Percentiles rank a stretch among this genome's conserved stretches.
Conservation (phyloP, 2,113 vertebrate genomes). For the Albula glossodonta region DNA sequence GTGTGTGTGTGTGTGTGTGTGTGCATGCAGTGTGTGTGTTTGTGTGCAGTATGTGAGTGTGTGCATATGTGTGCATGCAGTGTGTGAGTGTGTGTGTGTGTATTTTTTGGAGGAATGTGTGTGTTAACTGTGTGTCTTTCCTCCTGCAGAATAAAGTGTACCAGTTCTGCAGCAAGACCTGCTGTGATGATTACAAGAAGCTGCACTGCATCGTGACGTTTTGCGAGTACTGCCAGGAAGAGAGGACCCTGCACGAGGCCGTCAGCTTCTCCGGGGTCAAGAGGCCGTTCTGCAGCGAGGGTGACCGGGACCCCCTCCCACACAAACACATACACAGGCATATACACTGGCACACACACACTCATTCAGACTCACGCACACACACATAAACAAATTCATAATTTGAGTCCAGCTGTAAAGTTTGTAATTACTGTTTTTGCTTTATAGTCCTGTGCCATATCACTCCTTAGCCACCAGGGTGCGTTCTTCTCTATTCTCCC, state of each 20-base stretch:
- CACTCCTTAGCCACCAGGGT: background rate
- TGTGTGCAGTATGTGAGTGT: no score
- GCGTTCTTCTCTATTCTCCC: background rate
- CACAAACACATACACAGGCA: no score
- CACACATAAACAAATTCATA: no score
- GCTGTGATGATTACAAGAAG: constrained; percentile 98
- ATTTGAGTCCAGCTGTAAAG: no score
- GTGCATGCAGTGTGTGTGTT: no score
- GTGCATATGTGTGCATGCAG: no score
- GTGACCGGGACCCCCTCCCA: constrained; percentile 59
- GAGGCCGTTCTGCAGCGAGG: constrained; percentile 97
- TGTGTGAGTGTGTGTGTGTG: no score
- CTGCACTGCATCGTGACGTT: constrained; percentile 96
- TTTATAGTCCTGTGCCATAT: no score
- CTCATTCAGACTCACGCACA: no score
- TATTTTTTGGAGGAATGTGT: no score
- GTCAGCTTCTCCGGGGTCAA: constrained; percentile 97
- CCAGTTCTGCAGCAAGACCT: constrained; percentile 97
- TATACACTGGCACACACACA: no score
- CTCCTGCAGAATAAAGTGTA: constrained; percentile 86
- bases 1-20: background rate
- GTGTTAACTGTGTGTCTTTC: constrained; percentile 15
- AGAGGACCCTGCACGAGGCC: constrained; percentile 94
- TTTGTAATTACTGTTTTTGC: background rate
- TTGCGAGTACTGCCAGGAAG: constrained; percentile 97